Base-by-base conservation (phyloP, 2,888 invertebrate species). In the Choristoneura rosaceana region DNA sequence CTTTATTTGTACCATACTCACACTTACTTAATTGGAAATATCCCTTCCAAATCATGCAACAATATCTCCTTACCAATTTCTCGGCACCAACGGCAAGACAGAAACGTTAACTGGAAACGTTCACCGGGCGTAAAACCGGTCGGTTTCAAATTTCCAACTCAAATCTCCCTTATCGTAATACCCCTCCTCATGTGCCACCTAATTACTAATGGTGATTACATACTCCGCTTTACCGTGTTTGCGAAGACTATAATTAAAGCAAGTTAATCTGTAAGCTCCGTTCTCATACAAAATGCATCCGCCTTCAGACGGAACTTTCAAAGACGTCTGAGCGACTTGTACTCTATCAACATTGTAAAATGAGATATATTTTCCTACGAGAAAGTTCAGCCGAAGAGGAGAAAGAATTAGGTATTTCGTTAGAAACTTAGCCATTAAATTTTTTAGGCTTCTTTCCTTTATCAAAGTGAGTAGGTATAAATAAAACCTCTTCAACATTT, bases 151-250 rank as follows among this genome's bases (percentile, higher is more conserved):
- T 70, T 65, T 62, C 71, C 34, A 61, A 33, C 64, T 64, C 66
- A 55, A 59, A 58, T 38, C 58, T 60, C 73, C 74, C 71, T 71
- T 67, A 64, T 45, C 65, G 25, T 61, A 65, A 65, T 66, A 55
- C 55, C 75, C 75, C 76, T 75, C 77, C 25, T 25, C 76, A 73
- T 75, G 77, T 78, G 78, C 80, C 80, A 82, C 86, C 90, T 92
- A 92, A 93, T 93, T 92, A 93, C 90, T 88, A 88, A 90, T 91
- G 90, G 90, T 90, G 89, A 92, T 91, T 90, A 90, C 88, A 88
- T 81, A 87, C 88, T 85, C 85, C 84, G 75, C 78, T 80, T 77
- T 76, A 71, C 79, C 77, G 75, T 90, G 88, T 91, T 91, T 91
- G 85, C 90, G 85, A 84, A 86, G 83, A 87, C 87, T 87, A 87